These are phyloP conservation scores for Tenualosa thibaudeaui DNA, from an alignment of 2,797 vertebrate genomes.

Conservation along the genomic window DNA sequence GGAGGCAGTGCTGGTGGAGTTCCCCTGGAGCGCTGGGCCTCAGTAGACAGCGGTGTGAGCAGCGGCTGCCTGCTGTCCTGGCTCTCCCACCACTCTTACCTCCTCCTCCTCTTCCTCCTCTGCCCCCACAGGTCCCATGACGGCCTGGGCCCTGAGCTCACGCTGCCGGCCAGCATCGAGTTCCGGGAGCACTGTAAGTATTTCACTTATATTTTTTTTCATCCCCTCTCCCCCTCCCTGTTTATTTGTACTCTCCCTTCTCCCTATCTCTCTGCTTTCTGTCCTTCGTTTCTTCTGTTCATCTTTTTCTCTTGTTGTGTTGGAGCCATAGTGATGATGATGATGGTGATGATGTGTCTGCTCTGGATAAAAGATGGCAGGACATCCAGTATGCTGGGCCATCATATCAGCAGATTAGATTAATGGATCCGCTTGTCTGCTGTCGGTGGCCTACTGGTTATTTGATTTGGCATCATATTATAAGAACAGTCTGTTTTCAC, in stretches of 20 bases:
- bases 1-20: slow-evolving; percentile 27
- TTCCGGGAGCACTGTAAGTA: slow-evolving; percentile 97
- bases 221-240: neutral
- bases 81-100: slow-evolving; percentile 43
- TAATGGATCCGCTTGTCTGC: neutral
- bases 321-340: neutral
- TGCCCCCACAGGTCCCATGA: slow-evolving; percentile 82
- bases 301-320: too few species aligned
- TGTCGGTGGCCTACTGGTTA: neutral
- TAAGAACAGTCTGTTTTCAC: neutral
- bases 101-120: neutral
- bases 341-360: neutral
- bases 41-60: slow-evolving; percentile 41
- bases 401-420: neutral
- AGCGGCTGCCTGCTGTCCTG: slow-evolving; percentile 24
- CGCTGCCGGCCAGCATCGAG: slow-evolving; percentile 91
- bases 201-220: neutral
- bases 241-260: too few species aligned
- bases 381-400: neutral
- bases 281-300: neutral
- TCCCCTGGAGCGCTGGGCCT: slow-evolving; percentile 46
- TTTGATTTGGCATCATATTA: neutral
- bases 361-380: neutral
- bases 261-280: neutral
- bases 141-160: slow-evolving; percentile 79